phyloP scores from a whole-genome alignment of 2,888 invertebrate species.

The Chesias legatella region DNA sequence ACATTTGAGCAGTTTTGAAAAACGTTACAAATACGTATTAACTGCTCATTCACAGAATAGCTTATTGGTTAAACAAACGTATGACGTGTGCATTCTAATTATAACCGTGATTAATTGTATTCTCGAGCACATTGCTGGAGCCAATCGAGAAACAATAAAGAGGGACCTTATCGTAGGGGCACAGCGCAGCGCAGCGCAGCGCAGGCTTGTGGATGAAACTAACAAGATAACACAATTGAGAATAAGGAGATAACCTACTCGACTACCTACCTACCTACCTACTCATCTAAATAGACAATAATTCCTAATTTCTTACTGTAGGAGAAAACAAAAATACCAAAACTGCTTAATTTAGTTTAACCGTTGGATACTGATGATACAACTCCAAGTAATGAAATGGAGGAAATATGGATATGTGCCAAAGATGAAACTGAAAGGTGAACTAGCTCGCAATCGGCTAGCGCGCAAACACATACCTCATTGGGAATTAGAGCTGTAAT shows the following conservation, averaged over 20 bases:
- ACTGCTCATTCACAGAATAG: conserved; percentile 26
- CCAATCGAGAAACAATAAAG: conserved; percentile 13
- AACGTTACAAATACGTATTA: conserved; percentile 3
- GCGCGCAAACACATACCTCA: conserved; percentile 26
- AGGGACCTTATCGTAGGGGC: conserved; percentile 17
- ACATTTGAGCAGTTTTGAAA: too few relatives aligned
- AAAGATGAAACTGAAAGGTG: conserved; percentile 31
- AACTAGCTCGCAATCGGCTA: conserved; percentile 31
- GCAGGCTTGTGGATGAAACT: conserved; percentile 21
- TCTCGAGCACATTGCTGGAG: conserved; percentile 21
- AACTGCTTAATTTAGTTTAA: conserved; percentile 1
- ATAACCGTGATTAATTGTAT: conserved; percentile 26
- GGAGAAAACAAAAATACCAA: conserved; percentile 1
- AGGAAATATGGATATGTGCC: conserved; percentile 21
- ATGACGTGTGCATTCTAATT: conserved; percentile 27
- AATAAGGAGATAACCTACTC: conserved; percentile 21
- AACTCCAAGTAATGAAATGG: conserved; percentile 9
- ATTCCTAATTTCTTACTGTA: conserved; percentile 1
- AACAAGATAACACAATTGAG: conserved; percentile 21
- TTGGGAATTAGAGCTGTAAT: conserved; percentile 42
- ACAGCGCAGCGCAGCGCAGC: conserved; percentile 7
- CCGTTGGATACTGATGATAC: not conserved
- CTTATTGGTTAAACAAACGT: conserved; percentile 19
- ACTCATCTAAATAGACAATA: conserved; percentile 5
- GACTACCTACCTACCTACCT: conserved; percentile 5